A percentile compares a stretch with the other conserved stretches of the same genome.
Conservation (phyloP, 35 echinoderm and acorn worm species). For the Stichopus chloronotus region DNA sequence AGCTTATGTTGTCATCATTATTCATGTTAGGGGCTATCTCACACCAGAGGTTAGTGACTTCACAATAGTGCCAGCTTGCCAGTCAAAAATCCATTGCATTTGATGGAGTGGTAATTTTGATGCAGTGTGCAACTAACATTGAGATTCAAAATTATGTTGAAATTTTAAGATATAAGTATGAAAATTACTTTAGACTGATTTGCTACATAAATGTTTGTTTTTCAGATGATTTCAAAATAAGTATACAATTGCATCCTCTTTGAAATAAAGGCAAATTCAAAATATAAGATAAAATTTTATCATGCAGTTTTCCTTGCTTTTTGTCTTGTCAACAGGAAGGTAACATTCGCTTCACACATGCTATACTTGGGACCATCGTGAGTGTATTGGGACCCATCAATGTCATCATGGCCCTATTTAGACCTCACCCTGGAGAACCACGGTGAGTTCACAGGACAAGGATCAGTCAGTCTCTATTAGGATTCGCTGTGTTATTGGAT, state of each 20-base stretch:
- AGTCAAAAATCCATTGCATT: too few relatives aligned
- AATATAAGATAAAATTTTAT: neutral
- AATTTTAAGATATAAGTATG: too few relatives aligned
- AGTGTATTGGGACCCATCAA: constrained; percentile 69
- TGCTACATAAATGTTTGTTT: too few relatives aligned
- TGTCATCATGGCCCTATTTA: constrained; percentile 88
- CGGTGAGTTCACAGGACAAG: constrained; percentile 59
- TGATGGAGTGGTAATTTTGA: too few relatives aligned
- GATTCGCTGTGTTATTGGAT: neutral
- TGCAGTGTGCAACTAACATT: too few relatives aligned
- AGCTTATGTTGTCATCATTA: constrained; percentile 76
- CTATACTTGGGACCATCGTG: constrained; percentile 69
- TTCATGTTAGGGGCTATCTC: constrained; percentile 60
- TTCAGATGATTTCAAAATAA: too few relatives aligned
- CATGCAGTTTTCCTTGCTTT: neutral
- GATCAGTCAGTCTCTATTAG: neutral
- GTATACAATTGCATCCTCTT: too few relatives aligned
- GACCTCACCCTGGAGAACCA: constrained; percentile 81
- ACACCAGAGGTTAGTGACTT: neutral
- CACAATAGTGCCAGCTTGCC: neutral
- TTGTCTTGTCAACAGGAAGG: constrained; percentile 37
- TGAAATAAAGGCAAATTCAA: neutral
- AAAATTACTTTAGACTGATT: too few relatives aligned
- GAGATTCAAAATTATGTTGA: too few relatives aligned
- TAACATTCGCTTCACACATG: constrained; percentile 48